Conservation (phyloP, 2,797 vertebrate species). For the Steatocranus sp. region DNA sequence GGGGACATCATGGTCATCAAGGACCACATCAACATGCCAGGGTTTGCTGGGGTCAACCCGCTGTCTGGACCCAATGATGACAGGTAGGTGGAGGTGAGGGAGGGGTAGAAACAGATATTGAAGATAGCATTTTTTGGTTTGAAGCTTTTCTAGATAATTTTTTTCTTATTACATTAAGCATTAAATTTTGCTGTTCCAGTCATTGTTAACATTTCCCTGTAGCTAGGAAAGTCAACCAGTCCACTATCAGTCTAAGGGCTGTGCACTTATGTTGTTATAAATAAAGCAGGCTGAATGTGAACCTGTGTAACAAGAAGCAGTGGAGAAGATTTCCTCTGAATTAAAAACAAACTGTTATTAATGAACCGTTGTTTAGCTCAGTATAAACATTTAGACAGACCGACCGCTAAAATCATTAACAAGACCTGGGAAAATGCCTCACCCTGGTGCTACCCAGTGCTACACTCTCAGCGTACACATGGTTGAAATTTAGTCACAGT, state of each 20-base stretch:
- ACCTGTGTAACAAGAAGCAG: rapidly evolving
- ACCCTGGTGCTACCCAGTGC: not conserved
- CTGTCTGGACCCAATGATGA: constrained; percentile 83
- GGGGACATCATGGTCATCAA: constrained; percentile 90
- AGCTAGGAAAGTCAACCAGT: not conserved
- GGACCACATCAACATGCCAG: constrained; percentile 89
- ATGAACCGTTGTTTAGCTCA: not conserved
- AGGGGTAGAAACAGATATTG: not conserved
- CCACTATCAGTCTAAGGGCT: not conserved
- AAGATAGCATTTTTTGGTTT: not conserved
- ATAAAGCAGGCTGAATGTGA: not conserved
- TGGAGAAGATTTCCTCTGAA: not conserved
- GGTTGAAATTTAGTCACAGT: not conserved
- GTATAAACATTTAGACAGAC: not conserved
- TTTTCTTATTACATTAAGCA: not conserved
- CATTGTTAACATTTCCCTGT: not conserved
- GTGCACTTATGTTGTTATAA: not conserved
- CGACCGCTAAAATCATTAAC: not conserved
- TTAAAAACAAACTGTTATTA: not conserved
- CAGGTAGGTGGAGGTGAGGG: constrained; percentile 54
- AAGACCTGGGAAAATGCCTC: not conserved
- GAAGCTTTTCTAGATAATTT: not conserved
- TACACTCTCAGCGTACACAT: not conserved
- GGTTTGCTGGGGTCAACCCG: constrained; percentile 82
- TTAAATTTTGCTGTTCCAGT: not conserved